Base-by-base conservation (phyloP, 1,140 invertebrate genomes). In the Steinernema feltiae region DNA sequence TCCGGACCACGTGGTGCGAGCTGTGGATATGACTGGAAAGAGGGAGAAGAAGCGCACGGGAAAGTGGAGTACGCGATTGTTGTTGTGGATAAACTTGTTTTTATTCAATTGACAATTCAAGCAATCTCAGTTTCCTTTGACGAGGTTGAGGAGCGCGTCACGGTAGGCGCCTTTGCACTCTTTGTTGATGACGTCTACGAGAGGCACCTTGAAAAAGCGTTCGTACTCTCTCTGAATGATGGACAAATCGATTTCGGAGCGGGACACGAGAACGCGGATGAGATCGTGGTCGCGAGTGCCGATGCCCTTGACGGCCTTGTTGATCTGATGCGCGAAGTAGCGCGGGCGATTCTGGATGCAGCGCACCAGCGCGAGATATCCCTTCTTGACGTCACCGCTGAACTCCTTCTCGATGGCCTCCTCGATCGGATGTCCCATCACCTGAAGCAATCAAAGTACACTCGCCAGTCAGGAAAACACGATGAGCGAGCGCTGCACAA, bases 341-440 rank as follows among this genome's bases (percentile, higher is more conserved):
- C 48, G 48, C 15, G 70, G 73, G 32, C 76, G 75, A 32, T 79
- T 75, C 1, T 31, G 27, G 7, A 77, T 53, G 18, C 70, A 70
- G 3, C 70, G 30, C 53, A 75, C 73, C 82, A 95, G 91, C 80
- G 93, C 91, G 69, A 94, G 88, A 83, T 94, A 91, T 46, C 92
- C 93, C 82, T 91, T 90, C 87, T 93, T 91, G 3, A 95, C 87
- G 81, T 91, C 90, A 77, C 93, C 94, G 76, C 92, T 92, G 85
- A 94, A 92, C 88, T 95, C 93, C 72, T 90, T 90, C 84, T 93
- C 92, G 82, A 95, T 92, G 2, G 92, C 90, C n/a, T 92, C 89
- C 83, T 93, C 92, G 80, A 95, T 92, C 75, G 91, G 90, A 78
- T 91, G 90, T 32, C 92, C 92, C 30, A 92, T 88, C 7, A 87